Conservation (phyloP, 2,888 invertebrate genomes). For the Polymixis flavicincta region DNA sequence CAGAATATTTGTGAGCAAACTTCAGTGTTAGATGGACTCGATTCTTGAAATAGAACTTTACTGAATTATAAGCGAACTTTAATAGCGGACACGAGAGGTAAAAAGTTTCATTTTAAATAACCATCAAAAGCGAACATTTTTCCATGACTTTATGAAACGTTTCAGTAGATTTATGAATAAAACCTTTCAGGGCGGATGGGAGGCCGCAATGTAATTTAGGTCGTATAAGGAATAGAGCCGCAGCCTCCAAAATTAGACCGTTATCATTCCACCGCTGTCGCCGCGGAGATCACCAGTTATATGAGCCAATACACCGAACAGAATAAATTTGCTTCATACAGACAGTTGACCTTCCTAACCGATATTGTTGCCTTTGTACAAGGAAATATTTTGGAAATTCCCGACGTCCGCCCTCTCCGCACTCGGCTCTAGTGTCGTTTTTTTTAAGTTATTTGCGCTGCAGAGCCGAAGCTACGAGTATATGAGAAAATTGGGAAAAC, state of each 20-base stretch:
- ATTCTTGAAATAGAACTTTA: slow-evolving; percentile 64
- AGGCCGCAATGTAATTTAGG: slow-evolving; percentile 88
- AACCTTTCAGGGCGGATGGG: slow-evolving; percentile 89
- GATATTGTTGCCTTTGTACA: slow-evolving; percentile 87
- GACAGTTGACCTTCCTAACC: slow-evolving; percentile 89
- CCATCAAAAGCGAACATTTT: slow-evolving; percentile 82
- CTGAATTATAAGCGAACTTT: slow-evolving; percentile 68
- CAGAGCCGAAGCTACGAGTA: slow-evolving; percentile 71
- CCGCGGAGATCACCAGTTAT: slow-evolving; percentile 88
- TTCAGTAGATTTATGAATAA: slow-evolving; percentile 90
- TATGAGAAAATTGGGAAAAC: slow-evolving; percentile 77
- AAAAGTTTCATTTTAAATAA: slow-evolving; percentile 73
- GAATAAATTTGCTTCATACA: slow-evolving; percentile 90
- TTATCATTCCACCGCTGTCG: slow-evolving; percentile 89
- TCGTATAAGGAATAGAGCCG: slow-evolving; percentile 82
- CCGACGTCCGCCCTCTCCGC: slow-evolving; percentile 76
- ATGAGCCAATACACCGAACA: slow-evolving; percentile 89
- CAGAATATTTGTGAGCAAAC: slow-evolving; percentile 59
- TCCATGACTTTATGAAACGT: slow-evolving; percentile 88
- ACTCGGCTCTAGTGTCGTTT: slow-evolving; percentile 73
- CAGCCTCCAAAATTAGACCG: slow-evolving; percentile 88
- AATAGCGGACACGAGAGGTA: slow-evolving; percentile 67
- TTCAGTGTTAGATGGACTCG: slow-evolving; percentile 53
- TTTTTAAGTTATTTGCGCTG: slow-evolving; percentile 78
- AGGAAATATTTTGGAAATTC: slow-evolving; percentile 83